Evolutionary conservation across 1,140 invertebrate genomes (phyloP), one percentile per base, ranked within the genome.

Genomic region (Heliconius eleuchia): DNA sequence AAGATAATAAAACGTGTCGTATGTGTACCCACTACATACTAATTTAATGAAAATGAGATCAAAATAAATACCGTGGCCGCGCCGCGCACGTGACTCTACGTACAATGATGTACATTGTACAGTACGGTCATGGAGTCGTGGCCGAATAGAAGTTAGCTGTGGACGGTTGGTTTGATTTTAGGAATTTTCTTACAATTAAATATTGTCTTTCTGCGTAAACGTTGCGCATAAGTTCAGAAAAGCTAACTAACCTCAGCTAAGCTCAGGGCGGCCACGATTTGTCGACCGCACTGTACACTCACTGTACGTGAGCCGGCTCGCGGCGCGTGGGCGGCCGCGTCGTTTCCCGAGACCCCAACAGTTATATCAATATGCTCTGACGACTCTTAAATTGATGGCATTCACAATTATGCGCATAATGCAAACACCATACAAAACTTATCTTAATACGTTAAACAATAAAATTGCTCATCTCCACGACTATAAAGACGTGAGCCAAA

Each of bases 311-410:
- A n/a, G 72, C 79, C 30, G 73, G 81, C 57, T 16, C 27, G 73
- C 52, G 72, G 74, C 55, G 88, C 87, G 90, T 92, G 88, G 90
- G 90, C 85, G 88, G 80, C 72, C 82, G 79, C 86, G 78, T 82
- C 83, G 85, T 89, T 88, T 90, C 85, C 83, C 88, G 85, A 85
- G 84, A 86, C 86, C 84, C 88, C 85, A 85, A 91, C 90, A 90
- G 89, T 90, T 92, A 92, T 88, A 88, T 85, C 87, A 92, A 92
- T 87, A 90, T 81, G 86, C 82, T 82, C 82, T 85, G 86, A 85
- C 81, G 82, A 83, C 81, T 86, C 80, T 84, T 80, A 81, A 83
- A 84, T 83, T 83, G 83, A 86, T 83, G 83, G 82, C 83, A 87
- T 85, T 74, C 82, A 74, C 77, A 81, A 83, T 85, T 86, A 82